These are phyloP conservation scores for Apodemus sylvaticus DNA, from an alignment of 2,113 vertebrate genomes.

Conservation along the genomic window DNA sequence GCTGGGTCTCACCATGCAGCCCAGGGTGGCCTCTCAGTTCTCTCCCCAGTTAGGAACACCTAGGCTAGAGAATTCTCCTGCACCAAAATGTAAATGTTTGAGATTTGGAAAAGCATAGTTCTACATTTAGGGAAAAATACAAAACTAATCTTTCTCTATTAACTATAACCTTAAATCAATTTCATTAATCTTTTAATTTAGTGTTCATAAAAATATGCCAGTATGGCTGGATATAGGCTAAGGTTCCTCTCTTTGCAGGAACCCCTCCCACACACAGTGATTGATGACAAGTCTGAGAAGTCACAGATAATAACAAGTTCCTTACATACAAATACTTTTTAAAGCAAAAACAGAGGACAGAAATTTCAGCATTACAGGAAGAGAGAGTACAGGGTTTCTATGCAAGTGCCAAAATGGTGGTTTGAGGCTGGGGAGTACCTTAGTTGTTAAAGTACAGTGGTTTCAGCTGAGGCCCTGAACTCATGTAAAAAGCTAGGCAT, in stretches of 20 bases:
- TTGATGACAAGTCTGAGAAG: background rate
- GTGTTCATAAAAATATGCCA: background rate
- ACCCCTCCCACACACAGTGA: background rate
- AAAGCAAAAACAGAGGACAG: background rate
- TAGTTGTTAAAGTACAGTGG: background rate
- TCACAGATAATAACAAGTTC: background rate
- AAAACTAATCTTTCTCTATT: background rate
- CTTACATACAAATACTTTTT: background rate
- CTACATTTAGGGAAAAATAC: background rate
- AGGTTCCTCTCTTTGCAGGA: background rate
- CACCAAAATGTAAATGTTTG: background rate
- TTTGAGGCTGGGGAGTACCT: background rate
- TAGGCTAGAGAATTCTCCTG: background rate
- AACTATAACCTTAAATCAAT: background rate
- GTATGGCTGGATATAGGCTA: background rate
- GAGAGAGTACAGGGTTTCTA: background rate
- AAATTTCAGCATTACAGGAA: background rate
- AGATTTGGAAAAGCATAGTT: background rate
- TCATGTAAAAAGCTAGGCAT: background rate
- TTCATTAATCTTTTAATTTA: background rate
- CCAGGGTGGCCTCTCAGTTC: too few species aligned
- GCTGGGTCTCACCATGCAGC: too few species aligned
- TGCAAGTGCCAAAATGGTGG: background rate
- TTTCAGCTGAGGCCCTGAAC: background rate
- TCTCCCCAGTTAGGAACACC: background rate